Evolutionary conservation across 2,797 vertebrate genomes (phyloP), one percentile per base, ranked within the genome.

Genomic region (Falco biarmicus): DNA sequence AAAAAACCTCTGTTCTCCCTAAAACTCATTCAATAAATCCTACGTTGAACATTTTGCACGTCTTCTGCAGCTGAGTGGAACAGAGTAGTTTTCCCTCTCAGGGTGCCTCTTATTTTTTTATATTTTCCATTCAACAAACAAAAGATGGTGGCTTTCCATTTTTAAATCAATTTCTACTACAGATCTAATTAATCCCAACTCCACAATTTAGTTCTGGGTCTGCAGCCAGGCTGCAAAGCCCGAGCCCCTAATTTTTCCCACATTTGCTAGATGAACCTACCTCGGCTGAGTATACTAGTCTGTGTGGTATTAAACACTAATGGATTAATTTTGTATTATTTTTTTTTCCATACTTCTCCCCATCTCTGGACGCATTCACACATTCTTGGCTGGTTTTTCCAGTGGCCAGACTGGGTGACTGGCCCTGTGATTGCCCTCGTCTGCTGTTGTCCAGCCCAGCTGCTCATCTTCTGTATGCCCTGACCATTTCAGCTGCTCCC

Each of bases 391-490:
- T 14, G 32, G 60, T 34, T 73, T 71, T 48, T 75, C 69, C 66
- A 41, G 26, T 3, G 5, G 50, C 20, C 39, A 22, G 21, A 32
- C 54, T 65, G 1, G 1, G 15, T 43, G 43, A 22, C 59, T 0
- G 2, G 15, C 57, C 13, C 0, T 13, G 20, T 0, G 1, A 6
- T 80, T 41, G 13, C 31, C 34, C 16, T 64, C 5, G 2, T 29
- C 18, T 39, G 31, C 48, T 50, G 85, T 19, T 2, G 3, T 34
- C 37, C 16, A 31, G 4, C 25, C 50, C 1, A 2, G 34, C 50
- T 70, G 31, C 25, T 80, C 5, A 0, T 59, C 47, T 59, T 15
- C 56, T 29, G 0, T 10, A 3, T 63, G 45, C n/a, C 32, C 22
- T 15, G 45, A 37, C 11, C 5, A 3, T 56, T 79, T 39, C 24